Conservation (phyloP, 2,888 invertebrate genomes). For the Ryuthela nishihirai region DNA sequence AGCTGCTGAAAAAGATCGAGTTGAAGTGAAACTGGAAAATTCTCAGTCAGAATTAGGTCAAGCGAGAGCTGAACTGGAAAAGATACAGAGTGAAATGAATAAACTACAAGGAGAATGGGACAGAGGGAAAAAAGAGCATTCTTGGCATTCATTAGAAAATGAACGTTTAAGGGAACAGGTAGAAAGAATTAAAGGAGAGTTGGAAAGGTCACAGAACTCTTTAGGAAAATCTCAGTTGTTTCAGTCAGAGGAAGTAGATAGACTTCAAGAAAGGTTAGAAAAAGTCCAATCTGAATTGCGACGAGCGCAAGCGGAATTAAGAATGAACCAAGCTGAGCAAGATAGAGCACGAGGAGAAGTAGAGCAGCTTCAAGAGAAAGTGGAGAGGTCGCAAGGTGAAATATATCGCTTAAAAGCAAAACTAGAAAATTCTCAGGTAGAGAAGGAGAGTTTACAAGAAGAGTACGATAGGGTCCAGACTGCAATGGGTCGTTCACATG, state of each 20-base stretch:
- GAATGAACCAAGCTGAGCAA: slow-evolving; percentile 87
- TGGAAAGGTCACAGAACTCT: slow-evolving; percentile 76
- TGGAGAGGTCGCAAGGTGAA: slow-evolving; percentile 92
- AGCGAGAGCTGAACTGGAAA: slow-evolving; percentile 89
- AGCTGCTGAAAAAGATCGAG: slow-evolving; percentile 81
- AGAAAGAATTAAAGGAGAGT: slow-evolving; percentile 60
- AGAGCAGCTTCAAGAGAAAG: slow-evolving; percentile 79
- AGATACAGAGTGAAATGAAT: slow-evolving; percentile 83
- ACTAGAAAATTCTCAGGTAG: slow-evolving; percentile 90
- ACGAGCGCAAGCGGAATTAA: slow-evolving; percentile 80
- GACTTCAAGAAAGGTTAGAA: slow-evolving; percentile 74
- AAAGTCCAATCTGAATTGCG: slow-evolving; percentile 78
- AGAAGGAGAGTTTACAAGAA: slow-evolving; percentile 86
- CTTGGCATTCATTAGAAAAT: slow-evolving; percentile 62
- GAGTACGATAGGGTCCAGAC: slow-evolving; percentile 85
- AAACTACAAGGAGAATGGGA: slow-evolving; percentile 87
- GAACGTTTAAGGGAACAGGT: slow-evolving; percentile 67
- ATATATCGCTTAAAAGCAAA: slow-evolving; percentile 90
- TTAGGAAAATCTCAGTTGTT: slow-evolving; percentile 59
- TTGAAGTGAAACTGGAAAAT: slow-evolving; percentile 85
- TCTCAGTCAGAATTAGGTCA: slow-evolving; percentile 91
- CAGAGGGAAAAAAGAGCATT: slow-evolving; percentile 69
- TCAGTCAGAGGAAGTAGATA: slow-evolving; percentile 69
- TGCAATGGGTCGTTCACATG: slow-evolving; percentile 75
- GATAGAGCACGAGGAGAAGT: slow-evolving; percentile 62